Conservation (phyloP, 1,140 invertebrate species). For the Papilio dardanus region DNA sequence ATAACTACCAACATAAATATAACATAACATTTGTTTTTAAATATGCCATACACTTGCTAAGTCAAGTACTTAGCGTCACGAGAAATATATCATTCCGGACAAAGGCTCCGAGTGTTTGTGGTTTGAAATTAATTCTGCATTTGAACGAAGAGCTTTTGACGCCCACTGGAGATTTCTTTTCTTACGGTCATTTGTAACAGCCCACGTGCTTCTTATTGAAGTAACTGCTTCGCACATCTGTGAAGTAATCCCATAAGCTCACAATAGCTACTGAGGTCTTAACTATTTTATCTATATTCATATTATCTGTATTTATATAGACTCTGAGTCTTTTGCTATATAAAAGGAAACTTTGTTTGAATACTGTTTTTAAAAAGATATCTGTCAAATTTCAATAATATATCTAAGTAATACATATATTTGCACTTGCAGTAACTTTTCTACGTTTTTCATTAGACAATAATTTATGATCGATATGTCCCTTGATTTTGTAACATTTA, state of each 20-base stretch:
- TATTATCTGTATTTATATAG: neutral
- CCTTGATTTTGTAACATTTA: too few species aligned
- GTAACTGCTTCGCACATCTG: slow-evolving; percentile 23
- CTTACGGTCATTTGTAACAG: slow-evolving; percentile 33
- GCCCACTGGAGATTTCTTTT: slow-evolving; percentile 44
- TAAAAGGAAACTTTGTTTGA: too few species aligned
- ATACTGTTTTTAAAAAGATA: too few species aligned
- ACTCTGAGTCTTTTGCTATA: neutral
- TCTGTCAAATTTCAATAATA: too few species aligned
- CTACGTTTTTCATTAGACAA: too few species aligned
- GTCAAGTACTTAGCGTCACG: slow-evolving; percentile 36
- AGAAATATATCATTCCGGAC: slow-evolving; percentile 41
- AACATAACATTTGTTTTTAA: neutral
- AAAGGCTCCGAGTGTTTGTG: slow-evolving; percentile 44
- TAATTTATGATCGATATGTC: too few species aligned
- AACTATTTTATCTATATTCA: neutral
- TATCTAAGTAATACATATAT: too few species aligned
- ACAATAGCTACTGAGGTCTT: neutral
- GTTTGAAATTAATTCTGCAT: slow-evolving; percentile 49
- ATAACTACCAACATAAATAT: neutral
- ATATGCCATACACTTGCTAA: slow-evolving; percentile 22
- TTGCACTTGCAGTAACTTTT: too few species aligned
- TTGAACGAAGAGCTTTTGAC: slow-evolving; percentile 42
- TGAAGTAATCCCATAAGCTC: neutral
- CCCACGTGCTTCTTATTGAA: slow-evolving; percentile 28